Evolutionary conservation across 2,888 invertebrate species (phyloP), one percentile per base, ranked within the genome.

Genomic region (Seira sanloemensis): DNA sequence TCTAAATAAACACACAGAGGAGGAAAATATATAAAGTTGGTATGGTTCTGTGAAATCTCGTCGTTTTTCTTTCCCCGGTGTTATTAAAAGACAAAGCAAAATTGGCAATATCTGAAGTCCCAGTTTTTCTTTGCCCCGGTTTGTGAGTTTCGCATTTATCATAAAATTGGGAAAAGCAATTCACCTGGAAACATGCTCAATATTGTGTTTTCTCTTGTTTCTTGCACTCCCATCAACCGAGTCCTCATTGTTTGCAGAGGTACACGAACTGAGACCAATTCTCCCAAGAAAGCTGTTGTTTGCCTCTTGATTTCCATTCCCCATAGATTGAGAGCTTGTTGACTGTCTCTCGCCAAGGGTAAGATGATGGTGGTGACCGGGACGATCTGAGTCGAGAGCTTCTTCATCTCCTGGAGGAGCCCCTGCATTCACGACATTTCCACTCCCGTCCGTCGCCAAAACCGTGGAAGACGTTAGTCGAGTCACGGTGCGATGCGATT

Each of bases 191-290:
- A 18, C 4, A 37, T 68, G 69, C 54, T 78, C 68, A 26, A 27
- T 1, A 78, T 69, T 5, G 37, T 76, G 5, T 19, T 62, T 62
- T n/a, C 21, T 62, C 19, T 7, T 19, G 54, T 73, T 73, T 9
- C 58, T 73, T 7, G 46, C 46, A 46, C n/a, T 58, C 1, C 37
- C 46, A 67, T 66, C 62, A 2, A 24, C 18, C 18, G 18, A 26
- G 19, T 76, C 77, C 9, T 83, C 83, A 24, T 74, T 65, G 66
- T 65, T 75, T 9, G 76, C 58, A 9, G 79, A 50, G 21, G 86
- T 82, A 25, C 86, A 86, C 2, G 86, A 83, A 16, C 65, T 83
- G 1, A 86, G 54, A 5, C 82, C 68, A 18, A 86, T 77, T 72
- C 76, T 72, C 19, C 83, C 83, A 12, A 83, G 72, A 21, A 77